These are phyloP conservation scores for Zoanthus sociatus DNA, from an alignment of 92 coral and sea anemone genomes.

Conservation along the genomic window DNA sequence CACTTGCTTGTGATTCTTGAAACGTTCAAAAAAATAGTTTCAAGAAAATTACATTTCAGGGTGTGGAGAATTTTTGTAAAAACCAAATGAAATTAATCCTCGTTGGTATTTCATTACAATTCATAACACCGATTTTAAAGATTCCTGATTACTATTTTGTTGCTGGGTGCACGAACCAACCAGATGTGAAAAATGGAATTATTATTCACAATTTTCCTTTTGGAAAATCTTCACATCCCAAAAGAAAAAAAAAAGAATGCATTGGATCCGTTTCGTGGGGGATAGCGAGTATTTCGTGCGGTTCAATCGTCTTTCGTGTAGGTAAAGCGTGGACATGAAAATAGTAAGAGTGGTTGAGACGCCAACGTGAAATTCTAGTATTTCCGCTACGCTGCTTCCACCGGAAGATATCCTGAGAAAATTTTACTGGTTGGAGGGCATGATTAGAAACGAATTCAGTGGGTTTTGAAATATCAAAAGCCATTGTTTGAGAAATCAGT, in stretches of 20 bases:
- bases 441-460: too few relatives aligned
- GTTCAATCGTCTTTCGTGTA: too few relatives aligned
- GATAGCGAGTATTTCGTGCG: too few relatives aligned
- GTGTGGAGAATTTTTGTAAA: background rate
- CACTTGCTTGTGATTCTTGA: background rate
- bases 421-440: background rate
- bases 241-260: background rate
- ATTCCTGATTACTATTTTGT: constrained; percentile 10
- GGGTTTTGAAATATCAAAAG: too few relatives aligned
- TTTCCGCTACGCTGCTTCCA: background rate
- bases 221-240: background rate
- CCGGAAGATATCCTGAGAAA: constrained; percentile 3
- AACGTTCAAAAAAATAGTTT: background rate
- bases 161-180: background rate
- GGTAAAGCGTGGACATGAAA: background rate
- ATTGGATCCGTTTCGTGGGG: background rate
- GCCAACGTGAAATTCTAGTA: background rate
- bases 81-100: background rate
- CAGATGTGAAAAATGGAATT: constrained; percentile 10
- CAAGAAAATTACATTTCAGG: background rate
- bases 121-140: background rate
- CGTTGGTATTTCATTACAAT: background rate
- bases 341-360: background rate
- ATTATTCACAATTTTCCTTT: background rate
- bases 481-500: too few relatives aligned